Base-by-base conservation (phyloP, 2,113 vertebrate species). In the Cyanoderma ruficeps region DNA sequence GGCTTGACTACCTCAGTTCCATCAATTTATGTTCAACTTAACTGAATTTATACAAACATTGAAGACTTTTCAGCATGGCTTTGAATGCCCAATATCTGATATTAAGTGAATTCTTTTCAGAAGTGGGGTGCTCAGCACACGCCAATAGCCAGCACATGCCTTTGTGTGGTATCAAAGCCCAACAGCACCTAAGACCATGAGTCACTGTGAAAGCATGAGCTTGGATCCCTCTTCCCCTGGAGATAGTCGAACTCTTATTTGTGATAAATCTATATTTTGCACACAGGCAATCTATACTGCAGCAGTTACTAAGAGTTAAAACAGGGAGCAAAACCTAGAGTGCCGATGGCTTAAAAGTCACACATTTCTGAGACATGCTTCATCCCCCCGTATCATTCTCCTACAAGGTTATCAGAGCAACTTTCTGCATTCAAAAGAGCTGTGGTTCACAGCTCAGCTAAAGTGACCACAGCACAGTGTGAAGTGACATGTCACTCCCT, bases 401-500 rank as follows among this genome's bases (percentile, higher is more conserved):
- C 80, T 90, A 71, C 95, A 92, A 97, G 98, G 97, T 98, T 98
- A 98, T 98, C 98, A 86, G 61, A 44, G 83, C 69, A 97, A 98
- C 95, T 96, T 98, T 97, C 95, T 97, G 86, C 93, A 74, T 98
- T 96, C 77, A 79, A 86, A 97, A 97, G 97, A 97, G 92, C 88
- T 95, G 75, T 93, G 76, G 95, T 98, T 97, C 97, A 96, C 95
- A 95, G 97, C 89, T 97, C 91, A 92, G 97, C 97, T 97, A 97
- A 98, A 98, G 97, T 97, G 97, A 97, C 96, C 98, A 96, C 94
- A 95, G 94, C 85, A 94, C 95, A 92, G 97, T 97, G 97, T 97
- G 97, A 97, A 88, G 49, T 98, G 98, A 98, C 93, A 81, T 96
- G 96, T 90, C 37, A 44, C 71, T 97, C 37, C 30, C 24, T 72